A percentile compares a stretch with the other conserved stretches of the same genome.
Evolutionary conservation across 2,113 vertebrate species (phyloP).

Genomic region (Vulpes lagopus): DNA sequence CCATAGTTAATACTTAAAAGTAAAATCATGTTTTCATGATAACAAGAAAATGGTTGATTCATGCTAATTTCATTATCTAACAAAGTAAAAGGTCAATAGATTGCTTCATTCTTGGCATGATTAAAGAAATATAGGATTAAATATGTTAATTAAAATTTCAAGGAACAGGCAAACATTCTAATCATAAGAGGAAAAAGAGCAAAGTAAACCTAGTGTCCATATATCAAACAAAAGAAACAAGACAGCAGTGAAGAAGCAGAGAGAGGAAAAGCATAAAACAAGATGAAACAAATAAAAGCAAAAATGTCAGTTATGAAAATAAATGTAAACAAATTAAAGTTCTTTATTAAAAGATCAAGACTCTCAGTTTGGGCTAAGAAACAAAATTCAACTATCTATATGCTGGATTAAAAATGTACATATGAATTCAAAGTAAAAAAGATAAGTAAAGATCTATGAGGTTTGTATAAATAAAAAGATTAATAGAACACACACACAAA

Average conservation of each 20-base stretch:
- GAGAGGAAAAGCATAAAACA: not conserved
- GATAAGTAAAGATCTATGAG: not conserved
- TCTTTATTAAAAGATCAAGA: constrained; percentile 55
- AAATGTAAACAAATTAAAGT: constrained; percentile 44
- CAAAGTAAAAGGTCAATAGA: constrained; percentile 42
- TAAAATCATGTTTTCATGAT: constrained; percentile 53
- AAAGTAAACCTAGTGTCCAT: constrained; percentile 38
- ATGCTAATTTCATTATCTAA: constrained; percentile 56
- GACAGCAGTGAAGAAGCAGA: not conserved
- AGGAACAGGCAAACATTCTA: not conserved
- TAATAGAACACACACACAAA: not conserved
- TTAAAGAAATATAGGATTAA: constrained; percentile 43
- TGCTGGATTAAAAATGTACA: not conserved
- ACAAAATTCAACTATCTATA: not conserved
- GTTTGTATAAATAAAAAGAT: not conserved
- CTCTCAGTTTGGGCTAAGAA: not conserved
- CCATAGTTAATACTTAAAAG: not conserved
- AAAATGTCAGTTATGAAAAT: constrained; percentile 51
- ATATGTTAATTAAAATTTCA: constrained; percentile 60
- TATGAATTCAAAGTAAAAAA: constrained; percentile 8
- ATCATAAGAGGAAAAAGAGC: constrained; percentile 35
- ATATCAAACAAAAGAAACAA: not conserved
- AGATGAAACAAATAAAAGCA: not conserved
- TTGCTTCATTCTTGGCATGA: constrained; percentile 53
- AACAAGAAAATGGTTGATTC: not conserved